Conservation (phyloP, 1,140 invertebrate genomes). For the Aethina tumida region DNA sequence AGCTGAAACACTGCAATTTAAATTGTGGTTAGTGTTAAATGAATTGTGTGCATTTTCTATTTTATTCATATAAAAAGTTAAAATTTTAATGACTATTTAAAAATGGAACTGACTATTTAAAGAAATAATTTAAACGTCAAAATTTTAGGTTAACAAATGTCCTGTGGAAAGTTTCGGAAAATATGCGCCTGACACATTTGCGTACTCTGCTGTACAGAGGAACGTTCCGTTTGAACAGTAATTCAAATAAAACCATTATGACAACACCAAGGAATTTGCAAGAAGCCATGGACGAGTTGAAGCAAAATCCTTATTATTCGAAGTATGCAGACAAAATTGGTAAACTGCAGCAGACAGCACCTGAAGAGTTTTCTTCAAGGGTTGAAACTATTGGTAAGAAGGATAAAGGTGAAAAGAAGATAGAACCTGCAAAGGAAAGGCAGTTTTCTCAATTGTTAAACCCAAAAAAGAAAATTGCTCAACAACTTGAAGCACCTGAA, state of each 20-base stretch:
- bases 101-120: no score
- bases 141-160: no score
- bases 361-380: conserved; percentile 62
- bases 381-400: conserved; percentile 49
- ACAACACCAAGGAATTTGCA: conserved; percentile 40
- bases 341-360: conserved; percentile 58
- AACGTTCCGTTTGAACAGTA: conserved; percentile 10
- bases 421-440: conserved; percentile 17
- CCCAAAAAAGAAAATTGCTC: conserved; percentile 38
- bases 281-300: conserved; percentile 52
- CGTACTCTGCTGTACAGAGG: conserved; percentile 16
- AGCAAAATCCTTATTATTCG: conserved; percentile 69
- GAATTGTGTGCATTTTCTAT: no score
- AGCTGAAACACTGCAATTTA: no score
- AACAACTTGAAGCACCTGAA: conserved; percentile 34
- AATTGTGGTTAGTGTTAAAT: no score
- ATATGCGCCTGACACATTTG: conserved; percentile 19
- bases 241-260: conserved; percentile 39
- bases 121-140: no score
- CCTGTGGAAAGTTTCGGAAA: no score
- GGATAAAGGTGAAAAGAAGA: conserved; percentile 37
- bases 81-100: no score
- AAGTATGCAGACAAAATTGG: conserved; percentile 76
- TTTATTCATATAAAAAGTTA: no score
- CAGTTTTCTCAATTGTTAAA: conserved; percentile 44